Conservation (phyloP, 2,797 vertebrate genomes). For the Smutsia gigantea region DNA sequence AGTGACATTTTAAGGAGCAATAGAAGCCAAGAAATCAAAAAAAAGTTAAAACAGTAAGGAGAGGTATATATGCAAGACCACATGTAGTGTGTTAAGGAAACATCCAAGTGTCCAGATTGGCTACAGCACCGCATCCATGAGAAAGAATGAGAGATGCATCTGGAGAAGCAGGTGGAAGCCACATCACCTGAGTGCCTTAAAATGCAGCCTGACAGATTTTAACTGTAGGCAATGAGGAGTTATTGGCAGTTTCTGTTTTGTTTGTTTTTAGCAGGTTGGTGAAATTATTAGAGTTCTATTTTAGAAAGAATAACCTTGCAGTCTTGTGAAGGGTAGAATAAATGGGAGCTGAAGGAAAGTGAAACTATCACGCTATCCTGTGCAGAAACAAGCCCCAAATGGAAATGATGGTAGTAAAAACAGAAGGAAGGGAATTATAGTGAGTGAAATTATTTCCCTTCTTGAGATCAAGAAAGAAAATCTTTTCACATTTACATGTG, state of each 20-base stretch:
- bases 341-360: not conserved
- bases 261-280: not conserved
- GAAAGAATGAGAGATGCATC: not conserved
- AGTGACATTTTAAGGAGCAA: not conserved
- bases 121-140: not conserved
- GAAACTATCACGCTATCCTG: not conserved
- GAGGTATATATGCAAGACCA: not conserved
- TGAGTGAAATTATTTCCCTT: not conserved
- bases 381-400: not conserved
- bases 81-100: not conserved
- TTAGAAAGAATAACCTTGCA: not conserved
- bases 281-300: not conserved
- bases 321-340: not conserved
- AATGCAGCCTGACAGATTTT: not conserved
- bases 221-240: not conserved
- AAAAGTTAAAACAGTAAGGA: not conserved
- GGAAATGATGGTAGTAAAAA: not conserved
- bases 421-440: not conserved
- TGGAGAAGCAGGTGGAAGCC: not conserved
- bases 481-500: conserved; percentile 2
- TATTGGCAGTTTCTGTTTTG: not conserved
- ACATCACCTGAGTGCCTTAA: not conserved
- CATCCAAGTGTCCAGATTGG: not conserved
- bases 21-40: not conserved
- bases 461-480: conserved; percentile 33